Base-by-base conservation (phyloP, 2,888 invertebrate species). In the Catocala fraxini region DNA sequence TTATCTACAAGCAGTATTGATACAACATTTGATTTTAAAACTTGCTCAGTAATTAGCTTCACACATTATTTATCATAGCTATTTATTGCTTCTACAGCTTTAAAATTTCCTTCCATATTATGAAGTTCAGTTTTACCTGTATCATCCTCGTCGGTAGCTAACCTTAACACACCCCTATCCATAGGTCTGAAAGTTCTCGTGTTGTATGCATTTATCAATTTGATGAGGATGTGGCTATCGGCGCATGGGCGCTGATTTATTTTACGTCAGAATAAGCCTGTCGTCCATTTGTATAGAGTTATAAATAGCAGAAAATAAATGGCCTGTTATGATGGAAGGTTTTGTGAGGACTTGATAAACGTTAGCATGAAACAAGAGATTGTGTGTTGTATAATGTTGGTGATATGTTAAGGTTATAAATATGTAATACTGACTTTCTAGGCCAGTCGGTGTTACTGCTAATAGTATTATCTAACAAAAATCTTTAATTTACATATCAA, bases 191-290 rank as follows among this genome's bases (percentile, higher is more conserved):
- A 80, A 80, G 82, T 84, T 70, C 79, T 89, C 85, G 74, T 68
- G 84, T 88, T 86, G 77, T 86, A 76, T 79, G 81, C 89, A 91
- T 92, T 90, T 89, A 92, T 92, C 92, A 89, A 81, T 69, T 84
- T 86, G 88, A 90, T 89, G 86, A 88, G 87, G 78, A 80, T 54
- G 82, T 78, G 86, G 84, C 86, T 89, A 90, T 86, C 85, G 80
- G 69, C 64, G 79, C 75, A 77, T 72, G 73, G 78, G 74, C 81
- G 73, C 81, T 89, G 90, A 92, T 92, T 91, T 89, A 92, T 89
- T 62, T 71, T 77, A 75, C 81, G 88, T 86, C 89, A 85, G 84
- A 82, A 86, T 84, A 85, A 76, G 79, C 84, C 81, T 83, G 81
- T 80, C 79, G 77, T 68, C 83, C 82, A 88, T 89, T 88, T 89